phyloP scores from a whole-genome alignment of 2,888 invertebrate genomes.

The Caenorhabditis becei region DNA sequence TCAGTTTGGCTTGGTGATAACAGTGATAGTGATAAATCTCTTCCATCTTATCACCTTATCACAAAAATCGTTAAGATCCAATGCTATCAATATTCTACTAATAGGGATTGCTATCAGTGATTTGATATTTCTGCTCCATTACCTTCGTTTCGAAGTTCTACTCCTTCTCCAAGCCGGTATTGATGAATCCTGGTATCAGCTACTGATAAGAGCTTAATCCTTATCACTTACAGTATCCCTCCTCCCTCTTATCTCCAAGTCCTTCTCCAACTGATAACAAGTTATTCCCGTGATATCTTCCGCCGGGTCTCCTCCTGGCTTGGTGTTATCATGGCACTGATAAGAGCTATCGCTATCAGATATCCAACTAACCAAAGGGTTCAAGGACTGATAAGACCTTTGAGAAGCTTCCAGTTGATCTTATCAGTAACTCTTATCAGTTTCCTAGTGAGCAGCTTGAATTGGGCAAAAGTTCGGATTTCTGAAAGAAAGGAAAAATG shows the following conservation, averaged over 20 bases:
- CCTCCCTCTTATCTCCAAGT: not conserved
- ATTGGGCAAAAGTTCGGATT: not conserved
- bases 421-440: no score
- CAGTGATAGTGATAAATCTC: not conserved
- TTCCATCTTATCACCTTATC: not conserved
- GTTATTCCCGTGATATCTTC: not conserved
- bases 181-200: not conserved
- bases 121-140: not conserved
- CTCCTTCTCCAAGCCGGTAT: not conserved
- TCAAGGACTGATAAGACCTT: no score
- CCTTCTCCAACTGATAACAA: not conserved
- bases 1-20: not conserved
- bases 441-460: slow-evolving; percentile 1
- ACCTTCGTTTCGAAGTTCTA: not conserved
- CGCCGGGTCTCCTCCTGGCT: slow-evolving; percentile 2
- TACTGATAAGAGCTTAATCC: not conserved
- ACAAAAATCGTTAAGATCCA: not conserved
- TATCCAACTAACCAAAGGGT: no score
- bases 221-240: not conserved
- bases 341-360: not conserved
- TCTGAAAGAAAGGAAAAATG: not conserved
- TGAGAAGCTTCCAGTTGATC: no score
- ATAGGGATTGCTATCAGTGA: not conserved
- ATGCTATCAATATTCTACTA: not conserved
- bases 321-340: not conserved